Conservation (phyloP, 2,888 invertebrate species). For the Hetaerina titia region DNA sequence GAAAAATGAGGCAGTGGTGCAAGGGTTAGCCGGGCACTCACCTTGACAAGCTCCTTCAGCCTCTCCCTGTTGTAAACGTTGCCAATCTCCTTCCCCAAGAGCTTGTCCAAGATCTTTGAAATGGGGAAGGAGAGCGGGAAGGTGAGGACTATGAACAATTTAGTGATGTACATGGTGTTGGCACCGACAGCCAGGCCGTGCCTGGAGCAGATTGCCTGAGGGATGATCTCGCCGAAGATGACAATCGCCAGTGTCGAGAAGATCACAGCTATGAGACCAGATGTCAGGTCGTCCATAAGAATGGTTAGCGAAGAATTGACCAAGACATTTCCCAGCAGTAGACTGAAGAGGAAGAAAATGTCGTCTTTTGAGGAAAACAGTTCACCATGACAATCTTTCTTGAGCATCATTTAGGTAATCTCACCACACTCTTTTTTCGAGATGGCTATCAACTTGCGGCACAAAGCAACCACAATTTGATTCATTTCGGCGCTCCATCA, state of each 20-base stretch:
- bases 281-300: conserved; percentile 94
- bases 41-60: conserved; percentile 96
- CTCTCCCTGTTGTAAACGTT: conserved; percentile 97
- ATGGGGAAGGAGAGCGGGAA: conserved; percentile 96
- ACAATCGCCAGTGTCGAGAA: conserved; percentile 96
- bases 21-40: conserved; percentile 77
- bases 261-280: conserved; percentile 93
- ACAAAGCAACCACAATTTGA: too few species aligned
- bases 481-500: too few species aligned
- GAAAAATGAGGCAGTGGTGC: too few species aligned
- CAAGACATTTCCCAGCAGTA: conserved; percentile 87
- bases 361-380: neutral
- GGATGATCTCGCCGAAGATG: conserved; percentile 97
- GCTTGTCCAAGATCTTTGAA: conserved; percentile 90
- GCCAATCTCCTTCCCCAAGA: conserved; percentile 98
- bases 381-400: neutral
- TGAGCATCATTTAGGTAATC: neutral
- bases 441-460: too few species aligned
- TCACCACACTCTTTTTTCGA: too few species aligned
- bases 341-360: conserved; percentile 35
- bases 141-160: conserved; percentile 95
- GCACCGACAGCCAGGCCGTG: conserved; percentile 98
- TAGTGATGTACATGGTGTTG: conserved; percentile 94
- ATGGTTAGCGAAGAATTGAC: conserved; percentile 99
- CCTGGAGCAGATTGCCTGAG: conserved; percentile 95